These are phyloP conservation scores for Trichomycterus rosablanca DNA, from an alignment of 2,113 vertebrate species.

Conservation along the genomic window DNA sequence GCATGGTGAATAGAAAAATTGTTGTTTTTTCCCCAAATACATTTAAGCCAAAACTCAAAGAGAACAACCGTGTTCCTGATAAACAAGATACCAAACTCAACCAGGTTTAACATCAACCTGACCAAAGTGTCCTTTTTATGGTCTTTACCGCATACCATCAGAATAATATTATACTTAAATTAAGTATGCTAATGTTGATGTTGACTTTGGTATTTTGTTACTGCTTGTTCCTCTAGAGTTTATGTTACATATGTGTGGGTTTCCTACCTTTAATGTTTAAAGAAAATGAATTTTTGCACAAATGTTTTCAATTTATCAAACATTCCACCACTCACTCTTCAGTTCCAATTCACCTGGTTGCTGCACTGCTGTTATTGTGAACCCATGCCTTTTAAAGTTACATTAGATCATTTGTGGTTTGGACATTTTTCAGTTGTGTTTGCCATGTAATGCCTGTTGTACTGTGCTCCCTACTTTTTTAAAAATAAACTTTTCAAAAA, in stretches of 20 bases:
- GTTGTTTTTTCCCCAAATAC: not conserved
- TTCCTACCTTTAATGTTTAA: constrained; percentile 74
- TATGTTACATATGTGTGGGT: constrained; percentile 32
- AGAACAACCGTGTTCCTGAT: constrained; percentile 13
- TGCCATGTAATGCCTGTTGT: constrained; percentile 46
- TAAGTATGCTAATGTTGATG: constrained; percentile 56
- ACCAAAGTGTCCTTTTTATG: constrained; percentile 1
- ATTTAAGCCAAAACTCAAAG: no score
- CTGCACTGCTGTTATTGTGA: constrained; percentile 52
- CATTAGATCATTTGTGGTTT: constrained; percentile 30
- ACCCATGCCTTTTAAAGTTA: constrained; percentile 6
- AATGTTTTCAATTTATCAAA: constrained; percentile 35
- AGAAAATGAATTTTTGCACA: constrained; percentile 58
- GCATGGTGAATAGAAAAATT: no score
- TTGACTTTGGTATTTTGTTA: constrained; percentile 19
- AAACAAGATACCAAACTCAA: constrained; percentile 11
- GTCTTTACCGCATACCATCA: not conserved
- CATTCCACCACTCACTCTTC: no score
- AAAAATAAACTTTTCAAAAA: constrained; percentile 56
- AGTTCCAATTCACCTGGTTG: constrained; percentile 18
- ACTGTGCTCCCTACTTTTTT: constrained; percentile 36
- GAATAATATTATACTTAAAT: constrained; percentile 61
- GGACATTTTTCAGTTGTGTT: constrained; percentile 42
- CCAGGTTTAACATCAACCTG: constrained; percentile 18
- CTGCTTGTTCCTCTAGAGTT: constrained; percentile 19